Percentiles rank a stretch among this genome's conserved stretches.
These are phyloP conservation scores for Sebastes paucispinis DNA, from an alignment of 2,797 vertebrate species.

Conservation along the genomic window DNA sequence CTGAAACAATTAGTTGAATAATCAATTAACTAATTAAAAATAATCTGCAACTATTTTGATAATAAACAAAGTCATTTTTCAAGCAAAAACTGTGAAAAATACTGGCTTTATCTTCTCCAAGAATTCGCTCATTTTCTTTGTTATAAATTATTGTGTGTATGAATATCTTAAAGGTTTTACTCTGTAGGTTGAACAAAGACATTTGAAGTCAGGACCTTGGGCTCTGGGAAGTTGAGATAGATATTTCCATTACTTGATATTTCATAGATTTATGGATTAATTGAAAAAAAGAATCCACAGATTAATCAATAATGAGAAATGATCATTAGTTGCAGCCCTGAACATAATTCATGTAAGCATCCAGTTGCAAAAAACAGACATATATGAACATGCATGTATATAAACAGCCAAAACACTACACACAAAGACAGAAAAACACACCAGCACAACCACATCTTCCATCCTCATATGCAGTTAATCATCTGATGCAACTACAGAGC, in stretches of 20 bases:
- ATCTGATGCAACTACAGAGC: constrained; percentile 64
- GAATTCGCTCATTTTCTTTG: not conserved
- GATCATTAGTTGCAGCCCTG: not conserved
- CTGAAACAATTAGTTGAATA: not conserved
- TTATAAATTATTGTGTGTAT: not conserved
- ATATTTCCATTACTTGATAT: not conserved
- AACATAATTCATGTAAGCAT: not conserved
- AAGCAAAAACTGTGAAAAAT: not conserved
- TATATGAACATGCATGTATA: not conserved
- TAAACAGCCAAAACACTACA: not conserved
- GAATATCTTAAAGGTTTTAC: not conserved
- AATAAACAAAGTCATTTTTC: not conserved
- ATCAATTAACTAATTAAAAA: not conserved
- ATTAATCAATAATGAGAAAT: not conserved
- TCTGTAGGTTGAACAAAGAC: not conserved
- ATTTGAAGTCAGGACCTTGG: not conserved
- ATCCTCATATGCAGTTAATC: constrained; percentile 25
- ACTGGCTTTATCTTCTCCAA: not conserved
- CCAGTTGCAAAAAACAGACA: not conserved
- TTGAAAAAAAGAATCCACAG: not conserved
- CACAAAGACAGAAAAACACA: not conserved
- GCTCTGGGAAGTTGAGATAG: not conserved
- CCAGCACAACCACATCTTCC: not conserved
- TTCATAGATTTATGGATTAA: not conserved
- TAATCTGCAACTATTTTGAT: not conserved